Conservation (phyloP, 1,140 invertebrate genomes). For the Parapsyche elsis region DNA sequence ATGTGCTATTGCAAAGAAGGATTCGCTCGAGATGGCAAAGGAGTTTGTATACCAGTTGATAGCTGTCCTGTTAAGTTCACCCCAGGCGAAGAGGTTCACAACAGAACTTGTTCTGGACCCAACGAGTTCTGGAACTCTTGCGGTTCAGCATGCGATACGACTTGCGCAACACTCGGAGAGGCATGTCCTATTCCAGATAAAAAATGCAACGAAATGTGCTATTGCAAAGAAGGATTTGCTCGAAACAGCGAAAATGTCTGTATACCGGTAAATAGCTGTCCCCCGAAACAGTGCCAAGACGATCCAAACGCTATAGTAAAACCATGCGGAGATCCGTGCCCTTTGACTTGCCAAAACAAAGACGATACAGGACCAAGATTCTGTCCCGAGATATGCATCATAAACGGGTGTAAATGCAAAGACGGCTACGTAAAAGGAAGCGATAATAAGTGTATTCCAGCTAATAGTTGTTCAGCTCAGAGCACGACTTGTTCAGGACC, state of each 20-base stretch:
- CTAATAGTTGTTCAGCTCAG: slow-evolving; percentile 5
- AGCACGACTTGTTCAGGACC: slow-evolving; percentile 47
- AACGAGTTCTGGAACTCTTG: slow-evolving; percentile 13
- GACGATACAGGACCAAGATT: neutral
- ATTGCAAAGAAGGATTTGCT: slow-evolving; percentile 11
- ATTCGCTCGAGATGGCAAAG: slow-evolving; percentile 62
- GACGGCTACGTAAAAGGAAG: neutral
- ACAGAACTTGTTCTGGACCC: neutral
- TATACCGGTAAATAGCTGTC: neutral
- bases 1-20: slow-evolving; percentile 67
- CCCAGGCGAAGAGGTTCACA: too few species aligned
- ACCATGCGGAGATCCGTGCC: neutral
- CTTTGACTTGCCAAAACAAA: neutral
- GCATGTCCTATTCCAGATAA: neutral
- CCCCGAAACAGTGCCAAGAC: neutral
- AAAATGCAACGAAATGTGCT: neutral
- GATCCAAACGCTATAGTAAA: neutral
- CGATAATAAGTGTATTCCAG: slow-evolving; percentile 7
- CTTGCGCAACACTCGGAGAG: slow-evolving; percentile 25
- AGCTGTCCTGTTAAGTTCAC: too few species aligned
- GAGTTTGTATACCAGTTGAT: too few species aligned
- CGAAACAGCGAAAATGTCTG: neutral
- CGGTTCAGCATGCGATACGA: slow-evolving; percentile 8
- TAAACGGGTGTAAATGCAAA: slow-evolving; percentile 35
- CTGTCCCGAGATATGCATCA: slow-evolving; percentile 20